Base-by-base conservation (phyloP, 2,888 invertebrate genomes). In the Pimpla rufipes region DNA sequence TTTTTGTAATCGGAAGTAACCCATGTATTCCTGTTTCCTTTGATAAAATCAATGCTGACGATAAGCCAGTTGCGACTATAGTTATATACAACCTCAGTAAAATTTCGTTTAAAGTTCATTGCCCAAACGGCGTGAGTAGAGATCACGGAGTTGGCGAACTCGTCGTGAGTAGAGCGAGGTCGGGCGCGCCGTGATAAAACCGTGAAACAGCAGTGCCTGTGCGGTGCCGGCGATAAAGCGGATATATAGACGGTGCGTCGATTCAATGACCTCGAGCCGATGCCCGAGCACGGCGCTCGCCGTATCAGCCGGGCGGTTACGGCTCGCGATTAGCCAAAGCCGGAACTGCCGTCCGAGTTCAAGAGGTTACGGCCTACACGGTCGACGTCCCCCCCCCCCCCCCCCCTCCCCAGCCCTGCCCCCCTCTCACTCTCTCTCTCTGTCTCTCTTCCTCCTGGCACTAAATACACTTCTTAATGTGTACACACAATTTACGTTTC, bases 271-370 rank as follows among this genome's bases (percentile, higher is more conserved):
- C 86, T 80, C 85, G 73, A 81, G 79, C 67, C 57, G 78, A 74
- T 76, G 71, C 62, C 29, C 71, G 75, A 67, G 71, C 73, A 16
- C 78, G 23, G 45, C 23, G 55, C 57, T 23, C 52, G 29, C 29
- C 76, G 68, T 76, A 85, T 85, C 84, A 83, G 52, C 74, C 79
- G 66, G 75, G 71, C 83, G 83, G 84, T 86, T 55, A 85, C 83
- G 85, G 85, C 75, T 79, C 68, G 67, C 78, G 88, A 90, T 89
- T 89, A 90, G 85, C 84, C 87, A 84, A 87, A 88, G 85, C 86
- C 89, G 86, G 87, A 89, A 90, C 88, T 87, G 66, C 79, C 74
- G 81, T 78, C 79, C 84, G 88, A 86, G 87, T 88, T 87, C 87
- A 86, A 87, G 86, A 87, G 88, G 88, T 87, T 87, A 85, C 83